Evolutionary conservation across 2,888 invertebrate genomes (phyloP).

Genomic region (Drosophila siamana): DNA sequence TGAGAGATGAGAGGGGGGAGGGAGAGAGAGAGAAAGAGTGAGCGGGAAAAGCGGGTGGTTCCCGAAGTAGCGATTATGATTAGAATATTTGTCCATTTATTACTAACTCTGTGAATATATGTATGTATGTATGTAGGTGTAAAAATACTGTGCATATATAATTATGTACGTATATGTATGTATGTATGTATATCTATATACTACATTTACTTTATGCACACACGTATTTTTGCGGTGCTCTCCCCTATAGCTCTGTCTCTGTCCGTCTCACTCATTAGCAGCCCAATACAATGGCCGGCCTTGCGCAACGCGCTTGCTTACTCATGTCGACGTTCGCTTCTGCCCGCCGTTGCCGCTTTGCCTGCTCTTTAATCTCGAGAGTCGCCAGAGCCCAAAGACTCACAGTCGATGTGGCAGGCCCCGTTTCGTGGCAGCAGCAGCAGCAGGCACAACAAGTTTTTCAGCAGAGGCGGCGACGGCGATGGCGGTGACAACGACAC

Average conservation of each 20-base stretch:
- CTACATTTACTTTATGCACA: slow-evolving; percentile 4
- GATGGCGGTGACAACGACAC: slow-evolving; percentile 35
- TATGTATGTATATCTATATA: slow-evolving; percentile 2
- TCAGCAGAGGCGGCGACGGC: slow-evolving; percentile 53
- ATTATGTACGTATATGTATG: neutral
- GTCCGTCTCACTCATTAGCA: slow-evolving; percentile 25
- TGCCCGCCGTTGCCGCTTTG: slow-evolving; percentile 13
- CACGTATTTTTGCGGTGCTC: slow-evolving; percentile 21
- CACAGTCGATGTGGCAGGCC: slow-evolving; percentile 61
- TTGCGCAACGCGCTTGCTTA: slow-evolving; percentile 79
- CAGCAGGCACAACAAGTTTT: slow-evolving; percentile 77
- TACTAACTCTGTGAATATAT: neutral
- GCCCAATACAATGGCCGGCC: slow-evolving; percentile 63
- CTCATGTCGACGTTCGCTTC: slow-evolving; percentile 54
- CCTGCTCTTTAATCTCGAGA: slow-evolving; percentile 63
- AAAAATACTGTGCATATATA: slow-evolving; percentile 3
- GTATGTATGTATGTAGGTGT: neutral
- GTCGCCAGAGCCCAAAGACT: slow-evolving; percentile 64
- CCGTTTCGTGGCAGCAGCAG: slow-evolving; percentile 61
- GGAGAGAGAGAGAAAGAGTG: slow-evolving; percentile 10
- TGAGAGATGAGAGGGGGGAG: slow-evolving; percentile 5
- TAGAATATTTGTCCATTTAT: slow-evolving; percentile 7
- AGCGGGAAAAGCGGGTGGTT: slow-evolving; percentile 33
- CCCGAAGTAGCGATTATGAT: slow-evolving; percentile 41
- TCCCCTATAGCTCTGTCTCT: slow-evolving; percentile 12